phyloP scores from a whole-genome alignment of 2,797 vertebrate species.

The Pangasius larnaudii region DNA sequence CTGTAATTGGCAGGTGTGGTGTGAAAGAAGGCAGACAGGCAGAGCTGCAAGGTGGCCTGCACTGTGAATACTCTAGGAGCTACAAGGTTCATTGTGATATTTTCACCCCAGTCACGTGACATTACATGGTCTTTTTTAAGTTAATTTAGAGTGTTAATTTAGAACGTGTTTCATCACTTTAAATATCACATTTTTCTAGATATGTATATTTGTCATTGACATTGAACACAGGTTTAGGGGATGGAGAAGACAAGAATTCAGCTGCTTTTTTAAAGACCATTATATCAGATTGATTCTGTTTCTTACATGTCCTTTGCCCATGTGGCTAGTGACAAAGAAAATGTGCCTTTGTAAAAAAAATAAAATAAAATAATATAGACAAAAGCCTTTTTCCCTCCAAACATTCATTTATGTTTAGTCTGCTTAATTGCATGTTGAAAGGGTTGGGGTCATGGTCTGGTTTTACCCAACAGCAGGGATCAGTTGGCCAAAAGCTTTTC shows the following conservation, averaged over 20 bases:
- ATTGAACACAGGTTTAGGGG: neutral
- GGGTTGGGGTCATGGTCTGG: constrained; percentile 30
- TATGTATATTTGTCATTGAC: neutral
- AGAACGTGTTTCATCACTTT: neutral
- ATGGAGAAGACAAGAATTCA: neutral
- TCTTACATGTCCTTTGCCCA: neutral
- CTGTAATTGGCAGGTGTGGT: constrained; percentile 62
- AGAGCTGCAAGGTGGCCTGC: constrained; percentile 46
- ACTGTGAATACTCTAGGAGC: constrained; percentile 48
- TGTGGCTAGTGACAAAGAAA: neutral
- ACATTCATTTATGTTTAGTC: constrained; percentile 6
- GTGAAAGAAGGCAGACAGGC: constrained; percentile 49
- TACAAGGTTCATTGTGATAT: constrained; percentile 48
- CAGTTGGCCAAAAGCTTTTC: constrained; percentile 49
- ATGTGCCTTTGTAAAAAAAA: neutral
- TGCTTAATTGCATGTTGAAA: constrained; percentile 22
- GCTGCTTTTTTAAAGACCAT: constrained; percentile 2
- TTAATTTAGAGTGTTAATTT: constrained; percentile 18
- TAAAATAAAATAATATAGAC: neutral
- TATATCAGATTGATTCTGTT: constrained; percentile 17
- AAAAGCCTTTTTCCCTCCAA: neutral
- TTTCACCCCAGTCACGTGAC: constrained; percentile 48
- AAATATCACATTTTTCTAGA: neutral
- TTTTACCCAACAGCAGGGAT: constrained; percentile 36
- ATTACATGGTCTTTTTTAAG: constrained; percentile 32